Percentiles rank a stretch among this genome's conserved stretches.
Evolutionary conservation across 2,797 vertebrate genomes (phyloP).

Genomic region (Myotis myotis): DNA sequence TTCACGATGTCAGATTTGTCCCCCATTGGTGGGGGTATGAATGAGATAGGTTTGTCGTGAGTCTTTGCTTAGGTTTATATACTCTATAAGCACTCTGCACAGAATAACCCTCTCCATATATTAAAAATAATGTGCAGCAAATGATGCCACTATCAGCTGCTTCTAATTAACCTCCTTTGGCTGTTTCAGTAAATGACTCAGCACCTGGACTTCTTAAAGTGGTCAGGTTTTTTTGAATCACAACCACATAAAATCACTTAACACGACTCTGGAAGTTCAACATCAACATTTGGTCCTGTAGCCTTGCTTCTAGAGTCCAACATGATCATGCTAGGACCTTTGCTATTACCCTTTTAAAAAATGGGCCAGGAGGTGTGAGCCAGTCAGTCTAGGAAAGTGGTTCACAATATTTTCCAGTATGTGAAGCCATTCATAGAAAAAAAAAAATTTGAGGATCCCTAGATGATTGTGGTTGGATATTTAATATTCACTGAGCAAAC

Average conservation of each 20-base stretch:
- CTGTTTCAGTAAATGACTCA: conserved; percentile 56
- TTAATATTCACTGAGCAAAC: background rate
- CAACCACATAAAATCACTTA: conserved; percentile 45
- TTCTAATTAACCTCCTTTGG: conserved; percentile 49
- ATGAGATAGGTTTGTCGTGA: background rate
- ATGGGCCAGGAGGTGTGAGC: background rate
- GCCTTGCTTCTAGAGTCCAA: conserved; percentile 50
- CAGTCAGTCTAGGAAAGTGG: conserved; percentile 24
- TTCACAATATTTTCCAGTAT: conserved; percentile 34
- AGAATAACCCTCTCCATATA: background rate
- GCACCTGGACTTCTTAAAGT: conserved; percentile 43
- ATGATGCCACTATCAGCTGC: conserved; percentile 29
- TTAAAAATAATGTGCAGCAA: background rate
- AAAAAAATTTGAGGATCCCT: background rate
- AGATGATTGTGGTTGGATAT: background rate
- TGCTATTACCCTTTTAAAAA: conserved; percentile 40
- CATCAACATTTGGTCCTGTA: conserved; percentile 43
- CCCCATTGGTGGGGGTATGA: background rate
- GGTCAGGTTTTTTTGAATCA: conserved; percentile 64
- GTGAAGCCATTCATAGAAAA: background rate
- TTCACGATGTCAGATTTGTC: background rate
- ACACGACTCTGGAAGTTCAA: conserved; percentile 14
- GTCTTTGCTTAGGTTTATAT: background rate
- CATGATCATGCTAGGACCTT: conserved; percentile 32
- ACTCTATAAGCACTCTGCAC: background rate